These are phyloP conservation scores for Eudasyphora cyanicolor DNA, from an alignment of 2,888 invertebrate genomes.

Conservation along the genomic window DNA sequence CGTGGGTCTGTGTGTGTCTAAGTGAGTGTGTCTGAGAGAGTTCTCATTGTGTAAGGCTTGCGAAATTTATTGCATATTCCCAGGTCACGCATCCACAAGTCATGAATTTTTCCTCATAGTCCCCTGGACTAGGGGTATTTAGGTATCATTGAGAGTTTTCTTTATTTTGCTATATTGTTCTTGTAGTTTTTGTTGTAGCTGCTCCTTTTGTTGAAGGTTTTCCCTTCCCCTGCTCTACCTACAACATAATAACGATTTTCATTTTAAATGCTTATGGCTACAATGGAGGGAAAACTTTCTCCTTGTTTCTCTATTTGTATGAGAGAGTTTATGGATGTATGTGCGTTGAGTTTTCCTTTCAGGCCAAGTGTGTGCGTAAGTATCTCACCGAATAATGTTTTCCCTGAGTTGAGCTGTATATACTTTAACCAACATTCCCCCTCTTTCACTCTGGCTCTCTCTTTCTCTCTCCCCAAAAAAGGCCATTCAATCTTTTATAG, in stretches of 20 bases:
- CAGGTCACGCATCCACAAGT: constrained; percentile 69
- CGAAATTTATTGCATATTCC: constrained; percentile 74
- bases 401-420: neutral
- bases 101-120: constrained; percentile 47
- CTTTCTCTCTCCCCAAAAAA: neutral
- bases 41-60: constrained; percentile 42
- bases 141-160: constrained; percentile 18
- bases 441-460: neutral
- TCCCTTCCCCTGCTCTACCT: neutral
- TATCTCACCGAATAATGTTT: neutral
- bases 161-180: neutral
- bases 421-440: neutral
- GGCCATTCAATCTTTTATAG: constrained; percentile 26
- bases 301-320: neutral
- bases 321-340: neutral
- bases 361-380: neutral
- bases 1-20: constrained; percentile 2
- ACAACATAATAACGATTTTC: constrained; percentile 25
- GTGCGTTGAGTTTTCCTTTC: neutral
- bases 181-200: neutral
- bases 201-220: too few species aligned
- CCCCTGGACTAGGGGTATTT: constrained; percentile 22
- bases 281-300: constrained; percentile 19
- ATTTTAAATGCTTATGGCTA: constrained; percentile 17
- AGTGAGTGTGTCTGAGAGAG: constrained; percentile 34